These are phyloP conservation scores for Neoniphon sammara DNA, from an alignment of 2,797 vertebrate species.

Conservation along the genomic window DNA sequence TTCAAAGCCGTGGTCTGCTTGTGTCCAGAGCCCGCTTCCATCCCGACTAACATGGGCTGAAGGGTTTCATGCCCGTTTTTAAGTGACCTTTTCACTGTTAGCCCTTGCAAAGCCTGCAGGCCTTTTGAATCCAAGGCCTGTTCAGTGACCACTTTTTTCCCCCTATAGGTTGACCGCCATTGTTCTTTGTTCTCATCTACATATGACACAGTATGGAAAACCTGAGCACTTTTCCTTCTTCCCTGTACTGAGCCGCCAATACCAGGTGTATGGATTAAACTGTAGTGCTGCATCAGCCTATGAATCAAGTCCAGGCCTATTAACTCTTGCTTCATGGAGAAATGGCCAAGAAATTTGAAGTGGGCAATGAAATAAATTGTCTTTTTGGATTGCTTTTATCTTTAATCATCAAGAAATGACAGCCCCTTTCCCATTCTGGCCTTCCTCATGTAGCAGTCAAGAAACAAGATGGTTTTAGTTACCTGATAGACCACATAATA, in stretches of 20 bases:
- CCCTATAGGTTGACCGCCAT: constrained; percentile 36
- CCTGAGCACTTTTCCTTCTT: constrained; percentile 2
- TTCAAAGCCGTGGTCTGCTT: constrained; percentile 65
- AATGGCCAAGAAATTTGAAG: constrained; percentile 7
- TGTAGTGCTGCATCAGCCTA: constrained; percentile 2
- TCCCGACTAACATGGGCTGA: constrained; percentile 63
- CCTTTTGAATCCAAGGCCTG: constrained; percentile 36
- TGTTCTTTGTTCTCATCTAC: constrained; percentile 23
- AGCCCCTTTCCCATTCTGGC: constrained; percentile 3
- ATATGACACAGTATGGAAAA: constrained; percentile 27
- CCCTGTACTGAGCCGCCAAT: constrained; percentile 10
- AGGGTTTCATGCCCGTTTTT: constrained; percentile 59
- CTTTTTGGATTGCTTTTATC: background rate
- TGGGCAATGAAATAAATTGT: background rate
- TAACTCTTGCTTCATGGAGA: background rate
- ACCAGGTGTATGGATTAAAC: constrained; percentile 19
- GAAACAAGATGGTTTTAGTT: background rate
- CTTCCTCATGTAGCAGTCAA: background rate
- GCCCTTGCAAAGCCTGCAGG: constrained; percentile 40
- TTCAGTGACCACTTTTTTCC: constrained; percentile 33
- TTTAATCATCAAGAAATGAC: background rate
- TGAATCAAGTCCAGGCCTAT: constrained; percentile 1
- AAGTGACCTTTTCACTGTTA: constrained; percentile 54
- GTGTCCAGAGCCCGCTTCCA: constrained; percentile 45
- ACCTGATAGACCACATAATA: background rate